These are phyloP conservation scores for Spisula subtruncata DNA, from an alignment of 2,888 invertebrate genomes.

Conservation along the genomic window DNA sequence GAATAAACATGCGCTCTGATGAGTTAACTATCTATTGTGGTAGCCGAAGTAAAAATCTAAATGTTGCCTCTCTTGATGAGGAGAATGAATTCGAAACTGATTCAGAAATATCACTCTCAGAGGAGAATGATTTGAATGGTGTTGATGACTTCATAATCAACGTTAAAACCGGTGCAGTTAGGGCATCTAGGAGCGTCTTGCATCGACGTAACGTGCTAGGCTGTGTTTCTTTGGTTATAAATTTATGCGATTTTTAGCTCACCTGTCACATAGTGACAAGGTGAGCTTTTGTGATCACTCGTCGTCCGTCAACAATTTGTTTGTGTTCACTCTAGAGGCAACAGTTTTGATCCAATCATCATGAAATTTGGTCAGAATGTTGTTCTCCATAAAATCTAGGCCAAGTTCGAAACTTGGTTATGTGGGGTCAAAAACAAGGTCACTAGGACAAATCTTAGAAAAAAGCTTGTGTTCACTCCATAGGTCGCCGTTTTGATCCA, in stretches of 20 bases:
- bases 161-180: slow-evolving; percentile 8
- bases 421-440: too few species aligned
- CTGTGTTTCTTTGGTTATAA: not conserved
- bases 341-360: too few species aligned
- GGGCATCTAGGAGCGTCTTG: not conserved
- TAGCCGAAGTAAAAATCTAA: not conserved
- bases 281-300: too few species aligned
- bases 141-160: not conserved
- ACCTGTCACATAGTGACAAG: too few species aligned
- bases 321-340: too few species aligned
- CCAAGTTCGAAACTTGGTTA: too few species aligned
- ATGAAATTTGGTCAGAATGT: too few species aligned
- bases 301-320: too few species aligned
- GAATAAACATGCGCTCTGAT: slow-evolving; percentile 36
- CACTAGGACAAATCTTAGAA: too few species aligned
- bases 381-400: too few species aligned
- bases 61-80: not conserved
- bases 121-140: not conserved
- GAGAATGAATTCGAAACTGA: not conserved
- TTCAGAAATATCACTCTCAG: not conserved
- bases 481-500: too few species aligned
- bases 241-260: not conserved
- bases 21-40: slow-evolving; percentile 37
- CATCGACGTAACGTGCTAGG: not conserved
- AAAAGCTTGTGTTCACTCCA: too few species aligned